phyloP scores from a whole-genome alignment of 2,113 vertebrate species.

The Crotophaga sulcirostris region DNA sequence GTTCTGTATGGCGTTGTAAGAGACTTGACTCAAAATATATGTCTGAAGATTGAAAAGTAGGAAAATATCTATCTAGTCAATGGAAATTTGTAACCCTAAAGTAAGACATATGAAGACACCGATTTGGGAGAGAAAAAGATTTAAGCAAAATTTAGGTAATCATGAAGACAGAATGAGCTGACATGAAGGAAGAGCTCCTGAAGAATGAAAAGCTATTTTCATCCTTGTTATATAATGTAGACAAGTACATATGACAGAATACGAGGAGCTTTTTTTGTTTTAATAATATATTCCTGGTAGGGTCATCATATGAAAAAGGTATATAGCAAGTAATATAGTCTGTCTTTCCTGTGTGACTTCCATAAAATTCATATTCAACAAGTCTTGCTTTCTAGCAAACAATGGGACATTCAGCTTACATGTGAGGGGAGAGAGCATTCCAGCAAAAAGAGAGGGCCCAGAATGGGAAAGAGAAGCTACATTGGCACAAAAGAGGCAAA shows the following conservation, averaged over 20 bases:
- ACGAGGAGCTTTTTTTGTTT: not conserved
- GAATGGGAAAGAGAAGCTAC: conserved; percentile 64
- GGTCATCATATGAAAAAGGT: conserved; percentile 7
- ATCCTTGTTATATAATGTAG: not conserved
- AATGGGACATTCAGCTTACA: conserved; percentile 70
- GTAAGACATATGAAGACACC: not conserved
- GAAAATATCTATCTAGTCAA: not conserved
- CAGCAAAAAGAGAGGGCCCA: conserved; percentile 44
- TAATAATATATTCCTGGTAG: not conserved
- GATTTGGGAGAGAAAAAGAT: not conserved
- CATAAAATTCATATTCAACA: conserved; percentile 67
- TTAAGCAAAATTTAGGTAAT: not conserved
- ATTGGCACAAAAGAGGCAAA: conserved; percentile 69
- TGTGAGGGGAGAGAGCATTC: conserved; percentile 33
- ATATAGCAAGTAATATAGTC: not conserved
- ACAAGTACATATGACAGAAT: not conserved
- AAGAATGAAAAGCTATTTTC: not conserved
- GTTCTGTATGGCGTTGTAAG: not conserved
- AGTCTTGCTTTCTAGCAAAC: conserved; percentile 56
- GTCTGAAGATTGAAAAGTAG: not conserved
- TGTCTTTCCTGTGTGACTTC: conserved; percentile 51
- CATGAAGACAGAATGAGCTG: not conserved
- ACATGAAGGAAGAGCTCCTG: not conserved
- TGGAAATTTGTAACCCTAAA: not conserved
- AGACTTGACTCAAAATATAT: not conserved